Conservation (phyloP, 2,113 vertebrate species). For the Ancistrus triradiatus region DNA sequence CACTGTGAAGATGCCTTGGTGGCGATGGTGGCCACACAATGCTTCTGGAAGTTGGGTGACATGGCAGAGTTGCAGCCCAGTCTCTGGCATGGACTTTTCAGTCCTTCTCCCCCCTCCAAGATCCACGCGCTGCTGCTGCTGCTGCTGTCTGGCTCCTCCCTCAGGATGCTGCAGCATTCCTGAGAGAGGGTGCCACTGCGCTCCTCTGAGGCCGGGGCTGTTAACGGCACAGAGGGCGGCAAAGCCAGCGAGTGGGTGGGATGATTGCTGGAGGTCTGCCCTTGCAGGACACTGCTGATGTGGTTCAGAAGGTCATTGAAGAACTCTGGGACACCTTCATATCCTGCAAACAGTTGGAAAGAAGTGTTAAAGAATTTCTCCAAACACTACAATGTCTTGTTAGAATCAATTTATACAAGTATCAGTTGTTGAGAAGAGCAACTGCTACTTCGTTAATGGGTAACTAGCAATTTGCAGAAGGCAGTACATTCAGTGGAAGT, state of each 20-base stretch:
- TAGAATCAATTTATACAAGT: no score
- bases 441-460: no score
- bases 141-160: constrained; percentile 70
- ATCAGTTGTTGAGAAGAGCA: no score
- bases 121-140: constrained; percentile 71
- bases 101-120: constrained; percentile 74
- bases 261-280: constrained; percentile 62
- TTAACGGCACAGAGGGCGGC: constrained; percentile 53
- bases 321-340: constrained; percentile 93
- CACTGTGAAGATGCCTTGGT: constrained; percentile 98
- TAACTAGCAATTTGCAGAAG: no score
- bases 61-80: constrained; percentile 86
- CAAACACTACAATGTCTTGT: no score
- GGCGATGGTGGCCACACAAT: constrained; percentile 89
- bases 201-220: constrained; percentile 57
- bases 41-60: constrained; percentile 97
- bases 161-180: constrained; percentile 72
- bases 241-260: constrained; percentile 53
- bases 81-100: constrained; percentile 88
- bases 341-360: constrained; percentile 68
- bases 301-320: constrained; percentile 94
- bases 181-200: constrained; percentile 64
- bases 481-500: no score
- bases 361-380: background rate
- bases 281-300: constrained; percentile 85